Evolutionary conservation across 2,113 vertebrate species (phyloP).

Genomic region (Brachyistius frenatus): DNA sequence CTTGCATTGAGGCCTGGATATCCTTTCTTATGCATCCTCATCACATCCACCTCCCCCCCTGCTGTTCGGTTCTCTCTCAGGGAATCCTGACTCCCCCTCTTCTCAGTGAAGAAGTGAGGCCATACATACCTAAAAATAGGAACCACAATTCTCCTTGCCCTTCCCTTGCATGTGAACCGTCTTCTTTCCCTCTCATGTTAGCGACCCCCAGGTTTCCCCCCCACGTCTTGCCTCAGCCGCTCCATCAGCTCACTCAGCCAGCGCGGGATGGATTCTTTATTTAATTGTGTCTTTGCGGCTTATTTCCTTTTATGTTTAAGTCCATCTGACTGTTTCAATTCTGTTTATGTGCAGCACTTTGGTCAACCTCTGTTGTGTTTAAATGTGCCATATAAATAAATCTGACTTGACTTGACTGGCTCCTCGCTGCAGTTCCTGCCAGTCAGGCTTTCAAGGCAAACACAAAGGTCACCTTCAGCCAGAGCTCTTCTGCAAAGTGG

Average conservation of each 20-base stretch:
- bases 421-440: constrained; percentile 18
- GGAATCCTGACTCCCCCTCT: constrained; percentile 63
- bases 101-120: constrained; percentile 33
- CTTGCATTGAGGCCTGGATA: constrained; percentile 28
- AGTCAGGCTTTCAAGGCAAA: constrained; percentile 38
- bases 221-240: not conserved
- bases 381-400: no score
- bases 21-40: constrained; percentile 35
- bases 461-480: constrained; percentile 71
- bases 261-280: not conserved
- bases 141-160: constrained; percentile 35
- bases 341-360: no score
- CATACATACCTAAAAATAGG: constrained; percentile 70
- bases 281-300: no score
- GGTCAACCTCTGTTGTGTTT: no score
- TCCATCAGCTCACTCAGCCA: not conserved
- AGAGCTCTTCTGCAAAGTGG: constrained; percentile 54
- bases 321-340: no score
- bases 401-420: not conserved
- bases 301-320: no score
- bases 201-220: constrained; percentile 7
- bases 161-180: constrained; percentile 18
- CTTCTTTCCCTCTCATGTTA: constrained; percentile 8
- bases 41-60: constrained; percentile 54
- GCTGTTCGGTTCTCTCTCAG: constrained; percentile 56